These are phyloP conservation scores for Kryphioiulus occultus DNA, from an alignment of 2,888 invertebrate species.

Conservation along the genomic window DNA sequence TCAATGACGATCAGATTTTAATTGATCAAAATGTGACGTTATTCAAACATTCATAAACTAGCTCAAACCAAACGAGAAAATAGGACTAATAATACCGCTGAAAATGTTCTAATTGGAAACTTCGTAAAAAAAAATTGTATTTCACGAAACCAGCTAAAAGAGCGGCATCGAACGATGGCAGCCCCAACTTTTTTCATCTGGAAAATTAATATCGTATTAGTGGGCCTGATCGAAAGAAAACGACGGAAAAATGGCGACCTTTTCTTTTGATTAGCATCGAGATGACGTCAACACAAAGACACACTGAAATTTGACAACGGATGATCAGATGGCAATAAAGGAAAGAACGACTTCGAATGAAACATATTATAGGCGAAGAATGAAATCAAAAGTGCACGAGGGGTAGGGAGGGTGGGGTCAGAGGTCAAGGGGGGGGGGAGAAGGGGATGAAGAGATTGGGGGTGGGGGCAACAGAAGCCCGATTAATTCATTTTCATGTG, in stretches of 20 bases:
- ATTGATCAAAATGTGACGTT: too few relatives aligned
- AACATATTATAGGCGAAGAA: constrained; percentile 32
- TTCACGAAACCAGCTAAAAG: too few relatives aligned
- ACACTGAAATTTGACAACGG: constrained; percentile 40
- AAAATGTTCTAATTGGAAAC: background rate
- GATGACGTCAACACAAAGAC: constrained; percentile 38
- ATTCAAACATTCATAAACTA: too few relatives aligned
- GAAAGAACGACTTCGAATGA: constrained; percentile 30
- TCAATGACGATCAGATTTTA: too few relatives aligned
- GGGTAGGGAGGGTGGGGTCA: background rate
- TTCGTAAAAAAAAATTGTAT: too few relatives aligned
- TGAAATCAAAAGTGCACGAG: constrained; percentile 19
- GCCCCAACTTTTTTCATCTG: background rate
- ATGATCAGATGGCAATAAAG: constrained; percentile 36
- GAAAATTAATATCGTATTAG: constrained; percentile 10
- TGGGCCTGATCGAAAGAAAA: constrained; percentile 3
- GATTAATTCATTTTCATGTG: constrained; percentile 33
- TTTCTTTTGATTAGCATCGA: constrained; percentile 40
- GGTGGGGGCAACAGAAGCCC: background rate
- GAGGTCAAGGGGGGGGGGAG: background rate
- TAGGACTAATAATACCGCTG: background rate
- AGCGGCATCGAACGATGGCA: too few relatives aligned
- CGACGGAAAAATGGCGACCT: constrained; percentile 14
- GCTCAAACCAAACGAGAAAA: background rate
- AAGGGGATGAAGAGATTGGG: background rate